phyloP scores from a whole-genome alignment of 2,888 invertebrate genomes.

The Griposia aprilina region DNA sequence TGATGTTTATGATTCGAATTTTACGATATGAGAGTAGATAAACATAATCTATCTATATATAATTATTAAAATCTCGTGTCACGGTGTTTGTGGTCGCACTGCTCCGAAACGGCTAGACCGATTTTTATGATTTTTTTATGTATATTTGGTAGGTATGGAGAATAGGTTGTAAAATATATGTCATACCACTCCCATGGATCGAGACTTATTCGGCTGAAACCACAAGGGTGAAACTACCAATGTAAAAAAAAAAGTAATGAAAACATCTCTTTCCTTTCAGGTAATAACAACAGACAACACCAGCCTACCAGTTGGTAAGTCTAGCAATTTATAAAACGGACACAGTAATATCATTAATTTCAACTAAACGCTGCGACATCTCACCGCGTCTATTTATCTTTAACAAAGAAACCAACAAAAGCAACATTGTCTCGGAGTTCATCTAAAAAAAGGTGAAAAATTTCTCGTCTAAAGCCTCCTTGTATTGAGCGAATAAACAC shows the following conservation, averaged over 20 bases:
- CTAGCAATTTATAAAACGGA: constrained; percentile 35
- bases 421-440: constrained; percentile 54
- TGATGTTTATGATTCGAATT: no score
- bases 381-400: constrained; percentile 55
- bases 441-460: constrained; percentile 69
- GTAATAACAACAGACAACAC: constrained; percentile 41
- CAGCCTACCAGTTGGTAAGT: constrained; percentile 50
- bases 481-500: constrained; percentile 73
- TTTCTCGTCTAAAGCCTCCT: constrained; percentile 66
- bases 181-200: no score
- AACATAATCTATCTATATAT: no score
- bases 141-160: no score
- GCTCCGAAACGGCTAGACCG: no score
- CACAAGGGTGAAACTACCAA: no score
- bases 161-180: no score
- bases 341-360: constrained; percentile 56
- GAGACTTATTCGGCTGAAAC: no score
- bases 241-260: constrained; percentile 13
- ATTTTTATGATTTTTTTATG: no score
- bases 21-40: no score
- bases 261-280: constrained; percentile 45
- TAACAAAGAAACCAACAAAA: constrained; percentile 62
- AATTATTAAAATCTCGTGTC: no score
- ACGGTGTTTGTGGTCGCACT: no score
- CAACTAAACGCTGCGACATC: constrained; percentile 38